Evolutionary conservation across 2,797 vertebrate species (phyloP).

Genomic region (Poecilia gillii): DNA sequence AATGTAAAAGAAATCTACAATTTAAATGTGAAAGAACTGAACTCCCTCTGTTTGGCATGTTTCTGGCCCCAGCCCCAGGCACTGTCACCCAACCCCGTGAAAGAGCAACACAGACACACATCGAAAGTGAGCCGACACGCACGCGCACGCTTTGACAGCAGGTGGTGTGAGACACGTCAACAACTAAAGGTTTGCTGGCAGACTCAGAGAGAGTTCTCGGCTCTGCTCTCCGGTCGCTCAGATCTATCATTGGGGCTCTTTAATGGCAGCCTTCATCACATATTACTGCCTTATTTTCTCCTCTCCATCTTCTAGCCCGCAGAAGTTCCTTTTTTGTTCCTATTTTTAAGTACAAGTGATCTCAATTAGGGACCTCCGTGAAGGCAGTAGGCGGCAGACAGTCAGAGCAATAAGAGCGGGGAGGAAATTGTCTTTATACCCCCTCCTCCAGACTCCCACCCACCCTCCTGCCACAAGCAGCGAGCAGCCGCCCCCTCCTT

Average conservation of each 20-base stretch:
- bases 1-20: constrained; percentile 39
- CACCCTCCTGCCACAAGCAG: constrained; percentile 70
- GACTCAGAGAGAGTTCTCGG: constrained; percentile 53
- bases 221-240: constrained; percentile 54
- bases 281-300: constrained; percentile 81
- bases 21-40: constrained; percentile 60
- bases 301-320: constrained; percentile 78
- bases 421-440: constrained; percentile 86
- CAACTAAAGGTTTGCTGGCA: constrained; percentile 66
- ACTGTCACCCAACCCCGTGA: constrained; percentile 67
- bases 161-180: constrained; percentile 74
- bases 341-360: constrained; percentile 90
- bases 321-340: constrained; percentile 86
- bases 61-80: constrained; percentile 60
- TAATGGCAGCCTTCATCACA: constrained; percentile 80
- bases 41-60: constrained; percentile 50
- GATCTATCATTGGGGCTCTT: constrained; percentile 76
- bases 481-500: constrained; percentile 62
- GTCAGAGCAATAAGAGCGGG: constrained; percentile 85
- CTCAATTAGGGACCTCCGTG: constrained; percentile 90
- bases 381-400: constrained; percentile 87
- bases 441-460: constrained; percentile 44
- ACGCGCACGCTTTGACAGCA: constrained; percentile 56
- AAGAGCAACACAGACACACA: constrained; percentile 42
- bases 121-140: constrained; percentile 38